phyloP scores from a whole-genome alignment of 2,888 invertebrate genomes.

The Junonia oenone region DNA sequence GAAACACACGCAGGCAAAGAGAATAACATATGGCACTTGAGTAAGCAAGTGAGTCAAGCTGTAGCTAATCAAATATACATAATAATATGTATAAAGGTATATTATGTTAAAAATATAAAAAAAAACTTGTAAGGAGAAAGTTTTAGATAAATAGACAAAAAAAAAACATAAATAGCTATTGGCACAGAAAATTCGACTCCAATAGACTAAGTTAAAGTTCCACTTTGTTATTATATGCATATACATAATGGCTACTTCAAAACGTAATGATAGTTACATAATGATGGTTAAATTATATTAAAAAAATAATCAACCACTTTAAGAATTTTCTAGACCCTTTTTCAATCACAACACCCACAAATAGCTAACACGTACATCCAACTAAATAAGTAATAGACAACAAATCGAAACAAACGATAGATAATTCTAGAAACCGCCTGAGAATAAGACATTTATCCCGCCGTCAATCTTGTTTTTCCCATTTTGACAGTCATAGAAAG shows the following conservation, averaged over 20 bases:
- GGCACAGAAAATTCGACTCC: background rate
- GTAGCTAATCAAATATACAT: constrained; percentile 3
- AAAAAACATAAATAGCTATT: background rate
- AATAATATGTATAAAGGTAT: background rate
- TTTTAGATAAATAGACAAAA: background rate
- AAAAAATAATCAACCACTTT: too few species aligned
- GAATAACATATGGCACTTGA: constrained; percentile 48
- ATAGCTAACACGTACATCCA: too few species aligned
- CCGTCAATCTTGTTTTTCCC: constrained; percentile 21
- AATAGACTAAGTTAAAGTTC: background rate
- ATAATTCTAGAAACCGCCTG: constrained; percentile 11
- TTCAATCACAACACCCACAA: too few species aligned
- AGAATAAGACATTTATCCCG: constrained; percentile 10
- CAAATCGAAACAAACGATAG: background rate
- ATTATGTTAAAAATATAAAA: background rate
- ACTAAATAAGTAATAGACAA: background rate
- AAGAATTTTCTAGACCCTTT: too few species aligned
- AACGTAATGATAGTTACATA: too few species aligned
- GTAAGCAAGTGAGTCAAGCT: constrained; percentile 55
- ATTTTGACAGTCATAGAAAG: constrained; percentile 27
- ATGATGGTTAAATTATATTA: too few species aligned
- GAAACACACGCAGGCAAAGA: background rate
- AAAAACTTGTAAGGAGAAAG: background rate
- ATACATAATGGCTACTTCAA: too few species aligned
- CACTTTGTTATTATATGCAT: background rate